phyloP scores from a whole-genome alignment of 2,888 invertebrate species.

The Agrotis ipsilon region DNA sequence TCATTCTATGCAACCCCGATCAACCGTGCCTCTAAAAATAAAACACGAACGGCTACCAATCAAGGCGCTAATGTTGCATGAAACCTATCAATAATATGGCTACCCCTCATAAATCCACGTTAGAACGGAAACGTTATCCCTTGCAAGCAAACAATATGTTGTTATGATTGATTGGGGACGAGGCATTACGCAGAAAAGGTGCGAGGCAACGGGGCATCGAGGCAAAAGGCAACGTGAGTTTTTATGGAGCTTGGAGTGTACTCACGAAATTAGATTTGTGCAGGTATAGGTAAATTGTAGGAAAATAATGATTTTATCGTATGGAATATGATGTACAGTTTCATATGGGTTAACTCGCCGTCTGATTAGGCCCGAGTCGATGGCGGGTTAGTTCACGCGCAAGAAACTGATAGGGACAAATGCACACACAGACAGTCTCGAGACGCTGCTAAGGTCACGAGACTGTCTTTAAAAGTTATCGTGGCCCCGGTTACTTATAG shows the following conservation, averaged over 20 bases:
- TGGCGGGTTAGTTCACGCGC: too few relatives aligned
- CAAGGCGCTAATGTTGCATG: constrained; percentile 81
- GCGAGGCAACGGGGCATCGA: constrained; percentile 47
- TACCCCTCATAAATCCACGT: constrained; percentile 79
- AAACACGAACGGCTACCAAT: constrained; percentile 69
- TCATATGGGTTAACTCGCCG: too few relatives aligned
- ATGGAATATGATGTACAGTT: too few relatives aligned
- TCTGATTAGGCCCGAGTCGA: too few relatives aligned
- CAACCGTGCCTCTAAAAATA: constrained; percentile 61
- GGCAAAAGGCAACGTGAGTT: constrained; percentile 46
- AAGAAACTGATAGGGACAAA: too few relatives aligned
- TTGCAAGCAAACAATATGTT: constrained; percentile 81
- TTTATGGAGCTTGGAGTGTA: constrained; percentile 49
- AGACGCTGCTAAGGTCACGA: too few relatives aligned
- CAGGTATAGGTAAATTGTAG: constrained; percentile 5
- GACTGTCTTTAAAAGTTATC: too few relatives aligned
- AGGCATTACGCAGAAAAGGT: constrained; percentile 71
- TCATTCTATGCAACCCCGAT: constrained; percentile 43
- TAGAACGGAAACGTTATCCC: constrained; percentile 75
- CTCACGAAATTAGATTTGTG: constrained; percentile 49
- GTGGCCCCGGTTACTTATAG: too few relatives aligned
- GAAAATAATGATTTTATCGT: neutral
- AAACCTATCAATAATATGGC: constrained; percentile 79
- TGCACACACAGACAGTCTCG: too few relatives aligned
- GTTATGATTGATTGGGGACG: constrained; percentile 77